A percentile compares a stretch with the other conserved stretches of the same genome.
Conservation (phyloP, 2,797 vertebrate species). For the Loris lydekkerianus region DNA sequence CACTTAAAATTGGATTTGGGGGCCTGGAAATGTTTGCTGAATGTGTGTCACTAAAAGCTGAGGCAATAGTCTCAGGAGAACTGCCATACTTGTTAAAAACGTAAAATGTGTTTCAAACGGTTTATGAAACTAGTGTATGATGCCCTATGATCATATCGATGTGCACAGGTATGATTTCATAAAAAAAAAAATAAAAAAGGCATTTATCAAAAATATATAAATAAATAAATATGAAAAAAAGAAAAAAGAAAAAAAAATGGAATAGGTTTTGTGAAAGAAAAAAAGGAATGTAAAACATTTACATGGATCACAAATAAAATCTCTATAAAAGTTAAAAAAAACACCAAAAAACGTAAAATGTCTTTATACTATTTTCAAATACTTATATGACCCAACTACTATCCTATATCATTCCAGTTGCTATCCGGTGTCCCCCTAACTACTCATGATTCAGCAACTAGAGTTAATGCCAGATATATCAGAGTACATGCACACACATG, state of each 20-base stretch:
- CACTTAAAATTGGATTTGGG: conserved; percentile 41
- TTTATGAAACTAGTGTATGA: too few relatives aligned
- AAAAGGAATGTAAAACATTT: too few relatives aligned
- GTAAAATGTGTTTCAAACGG: neutral
- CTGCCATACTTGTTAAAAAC: neutral
- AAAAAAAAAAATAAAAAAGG: too few relatives aligned
- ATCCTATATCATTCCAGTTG: neutral
- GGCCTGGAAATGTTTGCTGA: neutral
- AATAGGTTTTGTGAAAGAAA: too few relatives aligned
- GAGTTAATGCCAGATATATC: neutral
- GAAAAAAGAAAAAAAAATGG: too few relatives aligned
- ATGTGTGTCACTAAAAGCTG: neutral
- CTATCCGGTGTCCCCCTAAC: rapidly evolving
- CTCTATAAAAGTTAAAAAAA: too few relatives aligned
- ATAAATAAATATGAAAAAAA: too few relatives aligned
- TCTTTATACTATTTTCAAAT: conserved; percentile 1
- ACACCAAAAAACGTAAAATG: neutral
- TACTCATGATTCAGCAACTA: neutral
- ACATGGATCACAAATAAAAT: too few relatives aligned
- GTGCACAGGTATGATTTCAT: too few relatives aligned
- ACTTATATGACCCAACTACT: rapidly evolving
- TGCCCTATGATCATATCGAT: too few relatives aligned
- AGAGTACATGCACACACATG: neutral
- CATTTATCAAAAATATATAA: too few relatives aligned
- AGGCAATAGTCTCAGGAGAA: neutral